phyloP scores from a whole-genome alignment of 2,797 vertebrate species.

The Melanotaenia pygmaea region DNA sequence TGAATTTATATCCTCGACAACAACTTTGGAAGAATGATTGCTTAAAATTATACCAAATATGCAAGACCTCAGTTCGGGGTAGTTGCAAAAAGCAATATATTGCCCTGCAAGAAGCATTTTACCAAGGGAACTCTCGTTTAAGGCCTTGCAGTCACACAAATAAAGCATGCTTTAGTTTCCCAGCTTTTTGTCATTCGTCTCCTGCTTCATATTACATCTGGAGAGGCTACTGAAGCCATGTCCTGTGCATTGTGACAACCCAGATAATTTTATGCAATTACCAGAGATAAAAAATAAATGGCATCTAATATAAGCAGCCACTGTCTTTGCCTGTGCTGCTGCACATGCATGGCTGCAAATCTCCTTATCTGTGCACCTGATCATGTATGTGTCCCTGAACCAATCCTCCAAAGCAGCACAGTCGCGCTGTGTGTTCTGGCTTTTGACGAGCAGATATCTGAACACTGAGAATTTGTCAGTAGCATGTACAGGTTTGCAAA shows the following conservation, averaged over 20 bases:
- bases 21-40: constrained; percentile 61
- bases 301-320: constrained; percentile 21
- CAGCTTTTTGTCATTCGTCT: constrained; percentile 12
- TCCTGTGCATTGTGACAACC: constrained; percentile 5
- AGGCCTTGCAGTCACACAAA: constrained; percentile 23
- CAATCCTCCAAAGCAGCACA: not conserved
- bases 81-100: constrained; percentile 58
- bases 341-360: constrained; percentile 5
- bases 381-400: not conserved
- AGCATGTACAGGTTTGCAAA: constrained; percentile 44
- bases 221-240: constrained; percentile 37
- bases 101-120: constrained; percentile 37
- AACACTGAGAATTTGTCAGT: constrained; percentile 58
- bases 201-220: constrained; percentile 11
- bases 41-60: constrained; percentile 49
- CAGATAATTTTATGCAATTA: constrained; percentile 46
- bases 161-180: constrained; percentile 41
- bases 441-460: constrained; percentile 50
- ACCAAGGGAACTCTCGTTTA: constrained; percentile 47
- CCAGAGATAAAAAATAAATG: constrained; percentile 25
- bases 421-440: constrained; percentile 47
- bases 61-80: constrained; percentile 38
- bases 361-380: constrained; percentile 8
- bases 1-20: constrained; percentile 43
- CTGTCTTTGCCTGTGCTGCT: not conserved